Evolutionary conservation across 2,113 vertebrate genomes (phyloP).

Genomic region (Pseudopipra pipra): DNA sequence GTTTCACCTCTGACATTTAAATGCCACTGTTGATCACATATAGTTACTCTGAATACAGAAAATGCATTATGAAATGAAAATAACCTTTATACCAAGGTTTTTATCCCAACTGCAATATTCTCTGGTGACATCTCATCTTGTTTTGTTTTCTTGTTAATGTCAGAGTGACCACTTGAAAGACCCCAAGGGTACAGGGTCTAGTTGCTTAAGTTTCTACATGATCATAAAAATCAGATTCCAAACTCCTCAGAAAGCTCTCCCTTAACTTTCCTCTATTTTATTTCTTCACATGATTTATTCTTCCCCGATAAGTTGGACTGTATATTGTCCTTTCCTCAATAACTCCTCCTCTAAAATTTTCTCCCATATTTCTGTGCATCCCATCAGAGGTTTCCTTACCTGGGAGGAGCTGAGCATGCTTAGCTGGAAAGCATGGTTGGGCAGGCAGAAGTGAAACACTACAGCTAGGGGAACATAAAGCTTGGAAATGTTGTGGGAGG

Average conservation of each 20-base stretch:
- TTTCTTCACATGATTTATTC: neutral
- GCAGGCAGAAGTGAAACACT: neutral
- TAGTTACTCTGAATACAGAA: neutral
- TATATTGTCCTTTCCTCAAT: neutral
- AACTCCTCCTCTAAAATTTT: neutral
- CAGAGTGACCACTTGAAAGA: slow-evolving; percentile 5
- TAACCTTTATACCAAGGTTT: neutral
- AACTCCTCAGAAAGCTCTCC: neutral
- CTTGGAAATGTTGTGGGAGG: neutral
- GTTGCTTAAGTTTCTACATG: neutral
- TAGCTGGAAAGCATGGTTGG: neutral
- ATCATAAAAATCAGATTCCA: neutral
- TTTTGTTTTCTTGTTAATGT: neutral
- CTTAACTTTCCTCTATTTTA: neutral
- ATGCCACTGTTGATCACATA: neutral
- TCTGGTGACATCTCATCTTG: neutral
- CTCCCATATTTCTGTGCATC: neutral
- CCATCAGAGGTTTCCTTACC: neutral
- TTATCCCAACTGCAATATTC: neutral
- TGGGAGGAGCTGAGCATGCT: neutral
- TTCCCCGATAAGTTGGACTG: neutral
- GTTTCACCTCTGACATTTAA: slow-evolving; percentile 44
- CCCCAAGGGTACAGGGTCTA: neutral
- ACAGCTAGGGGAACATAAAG: neutral
- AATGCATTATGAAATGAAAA: neutral